These are phyloP conservation scores for Crematogaster levior DNA, from an alignment of 2,888 invertebrate genomes.

Conservation along the genomic window DNA sequence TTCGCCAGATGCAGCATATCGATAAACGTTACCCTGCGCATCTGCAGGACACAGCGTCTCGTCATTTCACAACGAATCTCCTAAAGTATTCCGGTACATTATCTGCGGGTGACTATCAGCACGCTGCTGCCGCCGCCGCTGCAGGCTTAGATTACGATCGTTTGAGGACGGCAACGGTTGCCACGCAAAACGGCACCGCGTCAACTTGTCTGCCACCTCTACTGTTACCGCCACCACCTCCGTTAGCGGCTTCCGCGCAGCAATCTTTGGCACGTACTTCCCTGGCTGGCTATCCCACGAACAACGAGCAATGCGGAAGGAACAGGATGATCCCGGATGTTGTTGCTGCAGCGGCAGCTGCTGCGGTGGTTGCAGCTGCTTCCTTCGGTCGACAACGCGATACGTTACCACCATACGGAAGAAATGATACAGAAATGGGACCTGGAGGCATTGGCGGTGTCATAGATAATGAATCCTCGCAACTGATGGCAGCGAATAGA, in stretches of 20 bases:
- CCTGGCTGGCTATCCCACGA: constrained; percentile 46
- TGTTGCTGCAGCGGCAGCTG: constrained; percentile 75
- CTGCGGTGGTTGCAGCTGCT: constrained; percentile 72
- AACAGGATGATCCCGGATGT: constrained; percentile 73
- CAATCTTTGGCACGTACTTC: constrained; percentile 49
- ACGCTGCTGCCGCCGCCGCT: constrained; percentile 31
- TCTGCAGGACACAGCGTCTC: constrained; percentile 57
- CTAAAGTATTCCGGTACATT: constrained; percentile 58
- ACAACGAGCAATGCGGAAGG: constrained; percentile 53
- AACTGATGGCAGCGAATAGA: constrained; percentile 3
- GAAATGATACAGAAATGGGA: constrained; percentile 28
- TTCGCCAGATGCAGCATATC: constrained; percentile 61
- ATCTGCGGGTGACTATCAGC: constrained; percentile 46
- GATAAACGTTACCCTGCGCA: constrained; percentile 61
- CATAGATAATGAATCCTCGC: constrained; percentile 32
- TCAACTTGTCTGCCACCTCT: constrained; percentile 53
- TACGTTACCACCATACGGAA: constrained; percentile 55
- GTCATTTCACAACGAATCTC: constrained; percentile 54
- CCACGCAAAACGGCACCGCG: constrained; percentile 12
- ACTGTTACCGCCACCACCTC: constrained; percentile 50
- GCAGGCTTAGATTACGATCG: constrained; percentile 57
- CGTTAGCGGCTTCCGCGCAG: constrained; percentile 36
- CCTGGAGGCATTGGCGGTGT: constrained; percentile 39
- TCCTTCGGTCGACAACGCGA: constrained; percentile 66
- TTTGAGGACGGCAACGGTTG: constrained; percentile 44